phyloP scores from a whole-genome alignment of 2,113 vertebrate species.

The Bujurquina vittata region DNA sequence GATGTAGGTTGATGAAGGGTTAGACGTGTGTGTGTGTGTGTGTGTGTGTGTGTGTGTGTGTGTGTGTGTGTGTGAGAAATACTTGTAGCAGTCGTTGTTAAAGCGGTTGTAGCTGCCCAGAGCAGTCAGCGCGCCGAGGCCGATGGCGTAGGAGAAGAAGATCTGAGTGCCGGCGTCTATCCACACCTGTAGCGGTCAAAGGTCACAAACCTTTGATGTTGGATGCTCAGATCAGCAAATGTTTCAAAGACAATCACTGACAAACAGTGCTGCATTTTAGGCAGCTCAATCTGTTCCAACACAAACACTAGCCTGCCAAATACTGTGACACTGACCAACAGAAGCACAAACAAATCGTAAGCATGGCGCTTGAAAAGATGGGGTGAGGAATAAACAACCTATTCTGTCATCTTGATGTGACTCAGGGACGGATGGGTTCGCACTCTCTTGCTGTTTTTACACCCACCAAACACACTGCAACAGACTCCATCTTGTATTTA shows the following conservation, averaged over 20 bases:
- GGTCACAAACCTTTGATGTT: conserved; percentile 3
- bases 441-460: too few relatives aligned
- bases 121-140: conserved; percentile 84
- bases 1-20: too few relatives aligned
- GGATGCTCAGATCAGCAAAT: background rate
- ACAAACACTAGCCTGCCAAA: background rate
- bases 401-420: too few relatives aligned
- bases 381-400: too few relatives aligned
- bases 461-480: too few relatives aligned
- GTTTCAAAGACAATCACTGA: background rate
- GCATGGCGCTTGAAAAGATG: background rate
- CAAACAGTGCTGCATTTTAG: background rate
- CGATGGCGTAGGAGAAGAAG: conserved; percentile 86
- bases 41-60: too few relatives aligned
- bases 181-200: conserved; percentile 78
- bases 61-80: background rate
- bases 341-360: background rate
- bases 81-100: conserved; percentile 87
- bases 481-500: too few relatives aligned
- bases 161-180: conserved; percentile 85
- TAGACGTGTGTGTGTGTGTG: too few relatives aligned
- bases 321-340: background rate
- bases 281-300: too few relatives aligned
- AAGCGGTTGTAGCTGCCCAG: conserved; percentile 86
- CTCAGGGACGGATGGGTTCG: too few relatives aligned